Evolutionary conservation across 2,113 vertebrate genomes (phyloP).

Genomic region (Polypterus bichir): DNA sequence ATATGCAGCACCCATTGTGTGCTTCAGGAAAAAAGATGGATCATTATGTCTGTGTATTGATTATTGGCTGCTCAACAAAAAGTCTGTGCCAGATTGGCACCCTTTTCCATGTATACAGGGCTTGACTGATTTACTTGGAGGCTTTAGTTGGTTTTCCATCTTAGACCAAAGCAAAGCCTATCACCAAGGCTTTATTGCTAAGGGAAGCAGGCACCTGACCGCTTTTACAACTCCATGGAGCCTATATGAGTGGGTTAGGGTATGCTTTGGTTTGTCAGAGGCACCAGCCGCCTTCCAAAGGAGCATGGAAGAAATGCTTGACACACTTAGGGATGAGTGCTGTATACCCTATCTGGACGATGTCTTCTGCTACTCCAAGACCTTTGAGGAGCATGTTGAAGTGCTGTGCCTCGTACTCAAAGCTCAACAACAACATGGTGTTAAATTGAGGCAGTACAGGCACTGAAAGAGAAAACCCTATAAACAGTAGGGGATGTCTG

Average conservation of each 20-base stretch:
- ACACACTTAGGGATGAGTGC: constrained; percentile 7
- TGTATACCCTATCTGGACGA: constrained; percentile 17
- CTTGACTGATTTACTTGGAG: background rate
- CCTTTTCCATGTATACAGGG: background rate
- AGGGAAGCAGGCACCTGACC: constrained; percentile 2
- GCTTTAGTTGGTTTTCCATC: background rate
- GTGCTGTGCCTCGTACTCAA: constrained; percentile 9
- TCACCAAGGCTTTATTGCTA: background rate
- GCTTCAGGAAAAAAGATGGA: background rate
- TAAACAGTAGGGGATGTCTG: constrained; percentile 1
- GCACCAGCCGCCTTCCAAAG: constrained; percentile 7
- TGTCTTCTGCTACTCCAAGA: constrained; percentile 10
- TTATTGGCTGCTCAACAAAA: constrained; percentile 1
- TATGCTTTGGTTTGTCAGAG: constrained; percentile 15
- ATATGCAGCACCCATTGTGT: background rate
- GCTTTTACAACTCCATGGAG: constrained; percentile 4
- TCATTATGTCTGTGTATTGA: background rate
- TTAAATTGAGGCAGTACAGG: constrained; percentile 15
- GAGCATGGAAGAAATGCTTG: constrained; percentile 18
- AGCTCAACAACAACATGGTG: constrained; percentile 14
- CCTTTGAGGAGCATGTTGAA: constrained; percentile 17
- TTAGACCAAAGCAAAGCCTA: background rate
- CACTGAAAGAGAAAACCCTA: constrained; percentile 10
- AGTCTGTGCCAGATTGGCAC: background rate
- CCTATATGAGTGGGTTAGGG: constrained; percentile 21